phyloP scores from a whole-genome alignment of 2,888 invertebrate species.

The Deroplatys truncata region DNA sequence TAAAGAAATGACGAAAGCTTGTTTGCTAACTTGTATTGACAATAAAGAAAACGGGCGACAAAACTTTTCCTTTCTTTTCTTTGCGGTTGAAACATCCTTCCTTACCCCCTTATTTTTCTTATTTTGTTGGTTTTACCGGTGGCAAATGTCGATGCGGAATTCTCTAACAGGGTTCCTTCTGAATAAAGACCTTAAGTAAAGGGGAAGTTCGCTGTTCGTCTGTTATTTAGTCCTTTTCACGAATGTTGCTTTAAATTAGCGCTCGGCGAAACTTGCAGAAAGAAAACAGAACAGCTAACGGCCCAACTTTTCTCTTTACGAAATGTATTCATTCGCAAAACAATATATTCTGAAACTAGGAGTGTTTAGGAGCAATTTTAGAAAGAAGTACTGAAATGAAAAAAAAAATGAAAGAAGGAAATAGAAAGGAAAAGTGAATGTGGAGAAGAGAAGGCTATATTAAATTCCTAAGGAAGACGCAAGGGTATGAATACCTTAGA shows the following conservation, averaged over 20 bases:
- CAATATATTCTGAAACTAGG: neutral
- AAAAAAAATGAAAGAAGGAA: neutral
- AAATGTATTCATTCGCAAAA: neutral
- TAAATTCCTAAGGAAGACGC: too few relatives aligned
- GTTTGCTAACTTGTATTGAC: neutral
- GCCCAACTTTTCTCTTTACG: neutral
- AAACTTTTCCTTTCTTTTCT: neutral
- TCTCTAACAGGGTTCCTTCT: neutral
- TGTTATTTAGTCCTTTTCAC: neutral
- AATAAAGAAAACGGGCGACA: neutral
- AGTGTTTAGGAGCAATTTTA: neutral
- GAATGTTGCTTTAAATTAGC: neutral
- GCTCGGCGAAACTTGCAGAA: neutral
- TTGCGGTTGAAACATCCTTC: neutral
- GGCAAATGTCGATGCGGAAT: neutral
- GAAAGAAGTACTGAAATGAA: neutral
- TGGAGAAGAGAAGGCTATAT: too few relatives aligned
- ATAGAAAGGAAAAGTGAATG: neutral
- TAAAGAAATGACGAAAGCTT: neutral
- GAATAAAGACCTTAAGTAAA: neutral
- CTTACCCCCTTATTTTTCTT: neutral
- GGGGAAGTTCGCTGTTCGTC: neutral
- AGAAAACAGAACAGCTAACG: neutral
- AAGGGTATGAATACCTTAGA: too few relatives aligned
- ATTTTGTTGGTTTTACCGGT: neutral